Conservation (phyloP, 2,113 vertebrate species). For the Chitala chitala region DNA sequence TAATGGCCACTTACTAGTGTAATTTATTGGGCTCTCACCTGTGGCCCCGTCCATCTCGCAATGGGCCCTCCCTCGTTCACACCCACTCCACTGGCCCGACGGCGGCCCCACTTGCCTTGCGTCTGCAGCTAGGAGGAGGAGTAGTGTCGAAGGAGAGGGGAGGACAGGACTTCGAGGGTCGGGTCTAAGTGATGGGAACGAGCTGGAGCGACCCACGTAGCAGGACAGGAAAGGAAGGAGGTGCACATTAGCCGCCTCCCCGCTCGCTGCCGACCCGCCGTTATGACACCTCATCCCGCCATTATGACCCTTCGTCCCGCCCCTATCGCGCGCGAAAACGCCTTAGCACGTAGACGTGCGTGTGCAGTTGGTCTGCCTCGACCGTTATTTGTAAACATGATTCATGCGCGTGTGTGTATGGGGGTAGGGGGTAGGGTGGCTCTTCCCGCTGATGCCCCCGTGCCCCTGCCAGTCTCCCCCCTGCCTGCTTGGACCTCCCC, state of each 20-base stretch:
- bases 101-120: not conserved
- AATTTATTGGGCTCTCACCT: slow-evolving; percentile 84
- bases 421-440: not conserved
- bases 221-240: not conserved
- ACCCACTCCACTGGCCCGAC: slow-evolving; percentile 35
- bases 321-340: too few relatives aligned
- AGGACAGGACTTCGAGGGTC: not conserved
- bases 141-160: slow-evolving; percentile 10
- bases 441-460: not conserved
- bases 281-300: too few relatives aligned
- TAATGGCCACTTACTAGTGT: slow-evolving; percentile 70
- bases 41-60: slow-evolving; percentile 64
- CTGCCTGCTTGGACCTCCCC: not conserved
- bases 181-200: too few relatives aligned
- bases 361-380: not conserved
- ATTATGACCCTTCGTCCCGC: too few relatives aligned
- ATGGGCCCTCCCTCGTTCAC: slow-evolving; percentile 42
- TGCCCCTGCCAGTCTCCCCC: not conserved
- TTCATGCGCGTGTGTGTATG: not conserved
- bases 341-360: not conserved
- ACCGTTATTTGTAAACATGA: slow-evolving; percentile 12
- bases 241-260: too few relatives aligned
- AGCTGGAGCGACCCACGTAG: not conserved
- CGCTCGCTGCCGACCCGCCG: too few relatives aligned
- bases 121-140: slow-evolving; percentile 12